Evolutionary conservation across 2,888 invertebrate genomes (phyloP).

Genomic region (Parnassius apollo): DNA sequence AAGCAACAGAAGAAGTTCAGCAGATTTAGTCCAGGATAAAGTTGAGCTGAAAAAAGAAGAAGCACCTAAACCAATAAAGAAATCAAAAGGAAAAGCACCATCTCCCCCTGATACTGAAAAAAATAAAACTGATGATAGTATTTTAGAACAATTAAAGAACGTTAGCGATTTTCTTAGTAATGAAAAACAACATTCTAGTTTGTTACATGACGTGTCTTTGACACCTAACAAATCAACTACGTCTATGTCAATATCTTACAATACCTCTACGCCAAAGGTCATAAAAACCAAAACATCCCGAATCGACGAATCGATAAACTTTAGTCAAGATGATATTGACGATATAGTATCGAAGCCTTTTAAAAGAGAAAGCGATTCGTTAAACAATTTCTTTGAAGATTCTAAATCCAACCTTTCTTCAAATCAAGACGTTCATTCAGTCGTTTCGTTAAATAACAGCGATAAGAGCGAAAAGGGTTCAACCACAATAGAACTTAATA

Average conservation of each 20-base stretch:
- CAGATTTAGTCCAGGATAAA: conserved; percentile 57
- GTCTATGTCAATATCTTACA: conserved; percentile 52
- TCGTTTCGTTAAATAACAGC: conserved; percentile 69
- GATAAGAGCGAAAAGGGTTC: conserved; percentile 77
- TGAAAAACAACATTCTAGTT: conserved; percentile 69
- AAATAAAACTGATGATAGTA: conserved; percentile 75
- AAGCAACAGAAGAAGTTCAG: conserved; percentile 82
- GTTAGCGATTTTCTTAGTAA: conserved; percentile 66
- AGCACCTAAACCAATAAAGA: conserved; percentile 71
- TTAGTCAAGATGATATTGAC: conserved; percentile 76
- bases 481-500: conserved; percentile 87
- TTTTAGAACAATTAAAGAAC: conserved; percentile 65
- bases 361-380: conserved; percentile 71
- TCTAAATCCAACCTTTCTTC: conserved; percentile 74
- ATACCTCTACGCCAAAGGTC: conserved; percentile 76
- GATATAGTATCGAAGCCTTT: conserved; percentile 77
- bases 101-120: conserved; percentile 83
- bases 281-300: conserved; percentile 64
- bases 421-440: conserved; percentile 68
- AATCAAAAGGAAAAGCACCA: conserved; percentile 87
- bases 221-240: conserved; percentile 37
- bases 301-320: conserved; percentile 68
- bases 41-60: conserved; percentile 59
- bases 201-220: conserved; percentile 47
- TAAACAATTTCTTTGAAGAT: conserved; percentile 72